Base-by-base conservation (phyloP, 2,113 vertebrate genomes). In the Melanerpes aurifrons region DNA sequence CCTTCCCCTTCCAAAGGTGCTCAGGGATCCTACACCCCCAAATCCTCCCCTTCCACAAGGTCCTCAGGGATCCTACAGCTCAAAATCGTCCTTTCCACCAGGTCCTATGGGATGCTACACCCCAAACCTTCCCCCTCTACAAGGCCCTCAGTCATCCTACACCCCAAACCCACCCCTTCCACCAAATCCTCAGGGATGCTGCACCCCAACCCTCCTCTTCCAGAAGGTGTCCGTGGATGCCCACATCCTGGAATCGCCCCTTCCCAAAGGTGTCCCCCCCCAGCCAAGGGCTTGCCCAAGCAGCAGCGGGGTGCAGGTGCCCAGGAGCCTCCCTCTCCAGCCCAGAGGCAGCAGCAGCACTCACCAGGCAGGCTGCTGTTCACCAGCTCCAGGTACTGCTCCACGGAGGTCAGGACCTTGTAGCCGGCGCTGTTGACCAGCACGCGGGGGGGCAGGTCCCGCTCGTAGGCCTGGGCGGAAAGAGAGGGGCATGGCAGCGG, bases 361-460 rank as follows among this genome's bases (percentile, higher is more conserved):
- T 98, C 96, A 99, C 99, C 99, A 95, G 98, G 98, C 67, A 99
- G 97, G 73, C 98, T 98, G 96, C 29, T 97, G 80, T 97, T 98
- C n/a, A 99, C 96, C 59, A 99, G 97, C 71, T 98, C 98, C 89
- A 98, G 87, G 93, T 99, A 99, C 93, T 98, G 98, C 32, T 99
- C 99, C 95, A 99, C 66, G 0, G 99, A 99, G 43, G 97, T 98
- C 96, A 99, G 97, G n/a, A 98, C 96, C 94, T 97, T 99, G 98
- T 99, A 99, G 69, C 99, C 99, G 0, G 99, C 99, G 0, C 98
- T 99, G 98, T 98, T 98, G 96, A 99, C 96, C 92, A 98, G 73
- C 14, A 97, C 90, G 2, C 98, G 98, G 5, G 98, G 98, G 1
- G 98, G 97, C 16, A 99, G 95, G 26, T 98, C 98, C 50, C 98